These are phyloP conservation scores for Phasianus colchicus DNA, from an alignment of 2,113 vertebrate genomes.

Conservation along the genomic window DNA sequence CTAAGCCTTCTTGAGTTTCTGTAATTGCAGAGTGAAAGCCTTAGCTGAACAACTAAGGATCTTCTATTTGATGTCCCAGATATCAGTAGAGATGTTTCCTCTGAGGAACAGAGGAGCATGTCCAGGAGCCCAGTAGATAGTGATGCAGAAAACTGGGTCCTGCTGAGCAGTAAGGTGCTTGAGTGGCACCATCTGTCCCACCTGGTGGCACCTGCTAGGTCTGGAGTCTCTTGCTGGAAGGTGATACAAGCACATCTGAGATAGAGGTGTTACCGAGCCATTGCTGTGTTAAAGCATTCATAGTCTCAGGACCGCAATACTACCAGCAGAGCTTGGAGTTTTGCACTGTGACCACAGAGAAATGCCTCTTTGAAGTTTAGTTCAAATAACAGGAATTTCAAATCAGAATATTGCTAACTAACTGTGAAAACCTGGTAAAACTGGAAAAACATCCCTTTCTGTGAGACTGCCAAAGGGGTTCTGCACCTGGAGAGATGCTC, in stretches of 20 bases:
- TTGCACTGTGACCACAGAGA: neutral
- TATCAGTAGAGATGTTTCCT: neutral
- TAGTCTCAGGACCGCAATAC: neutral
- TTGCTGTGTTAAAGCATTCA: neutral
- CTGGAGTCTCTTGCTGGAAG: neutral
- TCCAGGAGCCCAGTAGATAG: neutral
- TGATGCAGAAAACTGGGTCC: rapidly evolving
- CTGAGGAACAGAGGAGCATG: neutral
- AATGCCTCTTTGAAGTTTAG: neutral
- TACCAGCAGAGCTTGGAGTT: neutral
- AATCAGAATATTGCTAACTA: neutral
- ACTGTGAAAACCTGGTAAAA: neutral
- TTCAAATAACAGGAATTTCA: neutral
- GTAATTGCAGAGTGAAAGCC: neutral
- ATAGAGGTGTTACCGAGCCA: neutral
- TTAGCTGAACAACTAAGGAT: neutral
- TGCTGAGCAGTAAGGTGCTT: rapidly evolving
- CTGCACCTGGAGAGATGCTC: neutral
- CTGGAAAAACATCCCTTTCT: neutral
- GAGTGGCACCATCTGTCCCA: neutral
- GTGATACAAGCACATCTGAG: rapidly evolving
- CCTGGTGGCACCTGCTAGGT: neutral
- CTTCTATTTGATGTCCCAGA: neutral
- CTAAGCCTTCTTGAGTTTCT: neutral
- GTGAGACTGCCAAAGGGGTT: neutral